These are phyloP conservation scores for Pristionchus arcanus DNA, from an alignment of 2,888 invertebrate genomes.

Conservation along the genomic window DNA sequence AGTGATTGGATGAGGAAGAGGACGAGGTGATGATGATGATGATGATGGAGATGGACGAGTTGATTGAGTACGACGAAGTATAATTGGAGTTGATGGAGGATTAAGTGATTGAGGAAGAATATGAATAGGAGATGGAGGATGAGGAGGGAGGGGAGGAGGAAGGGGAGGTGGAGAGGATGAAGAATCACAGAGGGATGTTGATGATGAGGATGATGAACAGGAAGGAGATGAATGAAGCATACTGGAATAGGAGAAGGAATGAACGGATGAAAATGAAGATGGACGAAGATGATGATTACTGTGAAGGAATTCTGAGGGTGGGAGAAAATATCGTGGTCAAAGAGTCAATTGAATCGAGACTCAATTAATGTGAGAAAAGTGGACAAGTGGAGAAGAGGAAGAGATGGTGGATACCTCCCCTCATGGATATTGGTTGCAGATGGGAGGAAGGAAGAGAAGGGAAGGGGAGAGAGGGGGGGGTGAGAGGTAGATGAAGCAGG, in stretches of 20 bases:
- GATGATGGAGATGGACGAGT: background rate
- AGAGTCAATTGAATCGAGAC: background rate
- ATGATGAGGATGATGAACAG: conserved; percentile 12
- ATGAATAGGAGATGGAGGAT: background rate
- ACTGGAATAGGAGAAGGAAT: background rate
- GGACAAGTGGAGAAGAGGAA: background rate
- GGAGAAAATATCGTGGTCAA: background rate
- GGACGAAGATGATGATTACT: background rate
- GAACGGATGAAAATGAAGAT: background rate
- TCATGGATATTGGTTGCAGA: background rate
- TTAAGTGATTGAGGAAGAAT: background rate
- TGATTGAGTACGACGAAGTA: conserved; percentile 9
- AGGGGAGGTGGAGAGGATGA: background rate
- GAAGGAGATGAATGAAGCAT: background rate
- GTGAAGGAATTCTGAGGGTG: background rate
- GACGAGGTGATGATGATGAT: background rate
- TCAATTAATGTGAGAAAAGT: conserved; percentile 19
- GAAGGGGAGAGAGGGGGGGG: conserved; percentile 29
- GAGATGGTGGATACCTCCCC: background rate
- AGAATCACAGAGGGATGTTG: conserved; percentile 40
- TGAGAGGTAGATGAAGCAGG: conserved; percentile 49
- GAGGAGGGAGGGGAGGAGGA: background rate
- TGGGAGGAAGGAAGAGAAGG: background rate
- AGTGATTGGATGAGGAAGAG: background rate
- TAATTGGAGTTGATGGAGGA: conserved; percentile 18